These are phyloP conservation scores for Galagoides demidoff DNA, from an alignment of 2,797 vertebrate genomes.

Conservation along the genomic window DNA sequence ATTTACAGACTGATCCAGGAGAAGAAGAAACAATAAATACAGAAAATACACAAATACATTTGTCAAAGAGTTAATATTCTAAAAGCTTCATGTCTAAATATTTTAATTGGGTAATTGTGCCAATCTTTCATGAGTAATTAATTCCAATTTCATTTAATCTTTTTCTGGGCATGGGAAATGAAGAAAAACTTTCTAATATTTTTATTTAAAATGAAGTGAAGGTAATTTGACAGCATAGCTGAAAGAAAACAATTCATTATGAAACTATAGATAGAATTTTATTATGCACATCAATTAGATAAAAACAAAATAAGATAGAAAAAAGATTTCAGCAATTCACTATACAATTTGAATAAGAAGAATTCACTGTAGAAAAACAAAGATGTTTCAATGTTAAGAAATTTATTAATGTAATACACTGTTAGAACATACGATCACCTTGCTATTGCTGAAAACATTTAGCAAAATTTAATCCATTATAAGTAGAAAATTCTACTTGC, in stretches of 20 bases:
- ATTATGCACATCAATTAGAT: background rate
- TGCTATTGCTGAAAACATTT: background rate
- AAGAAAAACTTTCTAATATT: background rate
- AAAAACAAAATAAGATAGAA: background rate
- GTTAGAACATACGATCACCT: background rate
- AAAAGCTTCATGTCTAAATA: background rate
- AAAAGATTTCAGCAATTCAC: background rate
- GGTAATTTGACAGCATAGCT: background rate
- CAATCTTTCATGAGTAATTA: background rate
- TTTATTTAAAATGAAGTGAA: background rate
- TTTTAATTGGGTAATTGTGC: background rate
- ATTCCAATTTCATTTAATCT: background rate
- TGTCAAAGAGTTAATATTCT: background rate
- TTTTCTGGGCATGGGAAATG: background rate
- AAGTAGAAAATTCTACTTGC: background rate
- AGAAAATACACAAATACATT: background rate
- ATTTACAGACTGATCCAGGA: background rate
- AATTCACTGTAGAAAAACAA: background rate
- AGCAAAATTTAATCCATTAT: background rate
- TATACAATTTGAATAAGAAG: background rate
- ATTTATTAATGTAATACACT: background rate
- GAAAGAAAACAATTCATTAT: background rate
- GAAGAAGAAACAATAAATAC: background rate
- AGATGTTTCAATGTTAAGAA: background rate
- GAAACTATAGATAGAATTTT: background rate